A percentile compares a stretch with the other conserved stretches of the same genome.
phyloP scores from a whole-genome alignment of 2,797 vertebrate species.

The Enteromius viviparus region DNA sequence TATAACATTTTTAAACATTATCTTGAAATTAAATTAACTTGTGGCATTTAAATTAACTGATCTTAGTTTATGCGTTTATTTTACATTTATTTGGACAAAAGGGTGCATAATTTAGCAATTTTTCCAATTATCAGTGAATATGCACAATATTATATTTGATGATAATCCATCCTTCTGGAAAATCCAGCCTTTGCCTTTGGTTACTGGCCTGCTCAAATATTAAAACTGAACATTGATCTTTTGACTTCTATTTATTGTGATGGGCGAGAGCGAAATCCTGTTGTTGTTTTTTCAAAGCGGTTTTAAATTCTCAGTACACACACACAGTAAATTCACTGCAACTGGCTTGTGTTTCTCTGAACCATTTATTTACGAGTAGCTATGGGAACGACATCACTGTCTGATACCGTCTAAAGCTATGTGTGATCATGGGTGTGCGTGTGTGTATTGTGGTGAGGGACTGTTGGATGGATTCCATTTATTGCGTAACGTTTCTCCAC shows the following conservation, averaged over 20 bases:
- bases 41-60: not conserved
- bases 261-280: not conserved
- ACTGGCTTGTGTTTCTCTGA: conserved; percentile 25
- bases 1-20: not conserved
- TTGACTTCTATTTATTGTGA: not conserved
- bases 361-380: conserved; percentile 53
- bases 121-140: not conserved
- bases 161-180: not conserved
- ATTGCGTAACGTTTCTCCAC: conserved; percentile 45
- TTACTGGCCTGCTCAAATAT: not conserved
- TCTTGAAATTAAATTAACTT: conserved; percentile 3
- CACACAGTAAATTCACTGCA: conserved; percentile 37
- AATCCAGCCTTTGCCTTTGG: not conserved
- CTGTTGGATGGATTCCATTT: conserved; percentile 52
- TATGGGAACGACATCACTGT: conserved; percentile 57
- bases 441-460: conserved; percentile 30
- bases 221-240: not conserved
- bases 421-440: conserved; percentile 40
- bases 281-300: not conserved
- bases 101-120: not conserved
- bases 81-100: not conserved
- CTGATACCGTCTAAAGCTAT: conserved; percentile 57
- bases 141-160: not conserved
- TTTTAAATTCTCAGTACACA: not conserved
- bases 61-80: not conserved